Percentiles rank a stretch among this genome's conserved stretches.
phyloP scores from a whole-genome alignment of 1,140 invertebrate genomes.

The Acromyrmex charruanus region DNA sequence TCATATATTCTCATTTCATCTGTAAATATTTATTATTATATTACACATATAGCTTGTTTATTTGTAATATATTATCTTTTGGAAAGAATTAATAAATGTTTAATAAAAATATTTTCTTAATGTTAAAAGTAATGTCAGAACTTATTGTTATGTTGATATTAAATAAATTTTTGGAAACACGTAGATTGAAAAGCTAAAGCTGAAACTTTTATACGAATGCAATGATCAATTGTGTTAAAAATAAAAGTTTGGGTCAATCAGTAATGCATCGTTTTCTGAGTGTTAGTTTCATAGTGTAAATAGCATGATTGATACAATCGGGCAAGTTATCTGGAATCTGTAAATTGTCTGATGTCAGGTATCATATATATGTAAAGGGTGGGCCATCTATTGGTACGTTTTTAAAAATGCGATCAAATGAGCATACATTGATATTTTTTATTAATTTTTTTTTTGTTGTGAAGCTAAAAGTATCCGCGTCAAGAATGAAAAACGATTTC shows the following conservation, averaged over 20 bases:
- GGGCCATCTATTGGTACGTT: too few relatives aligned
- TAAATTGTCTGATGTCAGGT: conserved; percentile 24
- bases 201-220: conserved; percentile 22
- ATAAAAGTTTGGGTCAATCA: neutral
- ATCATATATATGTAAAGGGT: neutral
- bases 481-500: too few relatives aligned
- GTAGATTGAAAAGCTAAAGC: neutral
- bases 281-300: conserved; percentile 44
- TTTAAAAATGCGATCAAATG: too few relatives aligned
- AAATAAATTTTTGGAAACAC: neutral
- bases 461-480: too few relatives aligned
- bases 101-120: neutral
- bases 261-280: conserved; percentile 25
- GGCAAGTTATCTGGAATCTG: conserved; percentile 5
- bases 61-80: neutral
- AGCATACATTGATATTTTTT: too few relatives aligned
- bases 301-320: conserved; percentile 51
- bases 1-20: neutral
- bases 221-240: conserved; percentile 32
- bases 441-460: too few relatives aligned
- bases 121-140: neutral
- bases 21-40: too few relatives aligned
- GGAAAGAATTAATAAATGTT: neutral
- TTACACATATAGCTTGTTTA: too few relatives aligned
- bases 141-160: neutral